Base-by-base conservation (phyloP, 64 coral and sea anemone species). In the Astreopora myriophthalma region DNA sequence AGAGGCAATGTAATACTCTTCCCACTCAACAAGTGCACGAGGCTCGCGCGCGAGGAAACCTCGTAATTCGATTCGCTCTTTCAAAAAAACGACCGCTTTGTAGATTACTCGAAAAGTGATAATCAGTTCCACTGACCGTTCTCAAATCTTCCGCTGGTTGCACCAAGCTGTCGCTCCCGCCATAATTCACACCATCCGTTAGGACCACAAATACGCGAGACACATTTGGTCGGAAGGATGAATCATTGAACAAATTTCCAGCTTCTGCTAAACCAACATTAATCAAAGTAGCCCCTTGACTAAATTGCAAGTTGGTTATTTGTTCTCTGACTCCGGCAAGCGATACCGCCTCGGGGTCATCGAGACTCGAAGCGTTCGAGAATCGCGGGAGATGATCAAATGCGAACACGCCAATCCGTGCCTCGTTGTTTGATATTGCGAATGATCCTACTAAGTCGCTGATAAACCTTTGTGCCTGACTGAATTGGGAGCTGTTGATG, bases 171-270 rank as follows among this genome's bases (percentile, higher is more conserved):
- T 38, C 29, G 33, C 31, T 39, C 8, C 79, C 79, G 65, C 52
- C 27, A 14, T 38, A 35, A 83, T 83, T 83, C 6, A 65, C 79
- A 25, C 79, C 79, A 64, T 83, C 79, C 30, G 79, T 83, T 38
- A 83, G 8, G 35, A 83, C 64, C 17, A 64, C 79, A 16, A 60
- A 30, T 20, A 64, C 57, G 5, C 57, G 57, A 6, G 31, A 0
- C 12, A 26, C 57, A 62, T 61, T 35, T 3, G 20, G 30, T 6
- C 32, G 20, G 20, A 34, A 14, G 25, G 79, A n/a, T 1, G 70
- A 73, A 3, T 20, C 6, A 19, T 64, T 83, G 1, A 83, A 38
- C 2, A 83, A 8, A 3, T 39, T 23, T 29, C 22, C 34, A 8
- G 57, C 79, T 24, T 83, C 19, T 64, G 3, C 33, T 62, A 83